Evolutionary conservation across 2,888 invertebrate genomes (phyloP).

Genomic region (Merodon equestris): DNA sequence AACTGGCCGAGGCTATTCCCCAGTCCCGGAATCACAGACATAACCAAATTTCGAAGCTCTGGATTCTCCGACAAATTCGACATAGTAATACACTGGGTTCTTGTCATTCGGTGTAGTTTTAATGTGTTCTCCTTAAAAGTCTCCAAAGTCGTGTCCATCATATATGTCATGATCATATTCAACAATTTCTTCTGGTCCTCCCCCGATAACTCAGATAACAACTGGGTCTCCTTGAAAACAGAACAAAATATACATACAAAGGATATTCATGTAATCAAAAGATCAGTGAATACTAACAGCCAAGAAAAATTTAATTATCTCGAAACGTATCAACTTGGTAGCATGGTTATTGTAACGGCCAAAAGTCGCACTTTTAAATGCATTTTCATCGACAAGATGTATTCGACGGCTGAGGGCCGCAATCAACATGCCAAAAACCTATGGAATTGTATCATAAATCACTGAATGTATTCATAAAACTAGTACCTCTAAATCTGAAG

Average conservation of each 20-base stretch:
- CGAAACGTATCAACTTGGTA: conserved; percentile 22
- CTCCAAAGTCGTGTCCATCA: conserved; percentile 19
- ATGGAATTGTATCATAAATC: background rate
- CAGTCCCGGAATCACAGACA: conserved; percentile 24
- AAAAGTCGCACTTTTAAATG: conserved; percentile 10
- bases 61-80: background rate
- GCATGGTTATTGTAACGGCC: conserved; percentile 26
- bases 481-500: conserved; percentile 3
- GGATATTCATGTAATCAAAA: no score
- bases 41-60: background rate
- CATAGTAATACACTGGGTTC: background rate
- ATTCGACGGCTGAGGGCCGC: conserved; percentile 21
- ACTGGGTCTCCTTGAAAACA: conserved; percentile 23
- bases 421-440: conserved; percentile 31
- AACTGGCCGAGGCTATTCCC: conserved; percentile 28
- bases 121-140: conserved; percentile 11
- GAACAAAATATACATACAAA: background rate
- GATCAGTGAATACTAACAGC: no score
- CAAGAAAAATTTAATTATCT: conserved; percentile 1
- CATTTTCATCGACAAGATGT: background rate
- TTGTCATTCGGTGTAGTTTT: background rate
- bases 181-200: background rate
- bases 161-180: conserved; percentile 6
- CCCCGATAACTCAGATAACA: background rate
- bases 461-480: background rate